Evolutionary conservation across 2,113 vertebrate genomes (phyloP).

Genomic region (Toxostoma redivivum): DNA sequence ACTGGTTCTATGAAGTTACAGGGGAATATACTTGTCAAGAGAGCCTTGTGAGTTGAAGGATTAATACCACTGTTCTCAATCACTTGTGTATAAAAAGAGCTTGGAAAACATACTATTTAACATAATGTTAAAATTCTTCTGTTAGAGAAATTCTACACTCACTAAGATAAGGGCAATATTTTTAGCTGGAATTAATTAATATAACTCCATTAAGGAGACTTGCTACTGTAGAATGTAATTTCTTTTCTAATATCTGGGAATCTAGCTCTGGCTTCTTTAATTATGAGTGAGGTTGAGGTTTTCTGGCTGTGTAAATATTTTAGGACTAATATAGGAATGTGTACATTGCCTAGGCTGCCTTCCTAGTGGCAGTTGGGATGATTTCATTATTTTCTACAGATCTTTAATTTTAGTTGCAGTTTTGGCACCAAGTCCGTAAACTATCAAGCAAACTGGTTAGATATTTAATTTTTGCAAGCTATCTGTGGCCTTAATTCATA

Average conservation of each 20-base stretch:
- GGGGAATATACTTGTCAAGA: neutral
- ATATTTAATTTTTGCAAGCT: neutral
- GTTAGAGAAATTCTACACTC: neutral
- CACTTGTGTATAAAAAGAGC: neutral
- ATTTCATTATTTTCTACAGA: neutral
- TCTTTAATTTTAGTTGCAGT: neutral
- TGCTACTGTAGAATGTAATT: neutral
- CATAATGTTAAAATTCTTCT: neutral
- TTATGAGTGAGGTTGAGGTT: neutral
- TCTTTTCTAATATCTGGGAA: neutral
- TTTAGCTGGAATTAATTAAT: neutral
- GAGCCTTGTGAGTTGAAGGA: neutral
- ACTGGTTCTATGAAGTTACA: slow-evolving; percentile 24
- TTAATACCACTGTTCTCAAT: neutral
- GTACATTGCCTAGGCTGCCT: neutral
- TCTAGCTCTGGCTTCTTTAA: neutral
- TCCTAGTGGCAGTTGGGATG: neutral
- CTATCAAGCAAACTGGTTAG: neutral
- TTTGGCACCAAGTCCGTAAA: neutral
- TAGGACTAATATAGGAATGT: neutral
- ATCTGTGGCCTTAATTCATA: neutral
- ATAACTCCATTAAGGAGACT: neutral
- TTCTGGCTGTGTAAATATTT: neutral
- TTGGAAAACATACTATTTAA: neutral
- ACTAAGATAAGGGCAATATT: neutral